Evolutionary conservation across 53 echinoderm and acorn worm genomes (phyloP).

Genomic region (Patiria pectinifera): DNA sequence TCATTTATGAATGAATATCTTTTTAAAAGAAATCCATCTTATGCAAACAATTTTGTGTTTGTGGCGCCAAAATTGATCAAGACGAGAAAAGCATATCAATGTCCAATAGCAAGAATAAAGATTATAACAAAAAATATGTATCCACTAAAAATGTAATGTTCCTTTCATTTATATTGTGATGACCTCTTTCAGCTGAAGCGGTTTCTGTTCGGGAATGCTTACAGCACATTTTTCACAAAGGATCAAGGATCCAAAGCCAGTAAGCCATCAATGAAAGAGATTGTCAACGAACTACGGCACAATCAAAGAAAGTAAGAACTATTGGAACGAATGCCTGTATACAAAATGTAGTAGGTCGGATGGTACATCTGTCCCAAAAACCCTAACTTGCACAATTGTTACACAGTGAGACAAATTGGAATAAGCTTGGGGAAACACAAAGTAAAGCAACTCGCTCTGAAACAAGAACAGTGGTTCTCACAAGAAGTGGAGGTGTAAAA

Average conservation of each 20-base stretch:
- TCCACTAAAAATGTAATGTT: too few relatives aligned
- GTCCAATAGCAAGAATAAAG: background rate
- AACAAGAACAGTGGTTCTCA: too few relatives aligned
- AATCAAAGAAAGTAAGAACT: background rate
- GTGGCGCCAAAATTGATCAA: background rate
- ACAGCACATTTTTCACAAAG: background rate
- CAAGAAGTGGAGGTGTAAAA: too few relatives aligned
- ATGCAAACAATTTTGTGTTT: background rate
- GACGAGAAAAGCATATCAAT: background rate
- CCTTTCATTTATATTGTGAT: background rate
- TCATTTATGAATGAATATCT: too few relatives aligned
- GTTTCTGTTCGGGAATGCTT: background rate
- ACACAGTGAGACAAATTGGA: too few relatives aligned
- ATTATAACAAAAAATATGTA: background rate
- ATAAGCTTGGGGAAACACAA: too few relatives aligned
- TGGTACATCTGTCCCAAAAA: too few relatives aligned
- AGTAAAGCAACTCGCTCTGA: too few relatives aligned
- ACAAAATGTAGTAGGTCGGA: background rate
- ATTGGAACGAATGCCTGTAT: background rate
- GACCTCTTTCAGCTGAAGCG: background rate
- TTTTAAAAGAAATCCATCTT: too few relatives aligned
- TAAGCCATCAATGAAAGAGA: background rate
- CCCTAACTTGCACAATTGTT: too few relatives aligned
- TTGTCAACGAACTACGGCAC: background rate
- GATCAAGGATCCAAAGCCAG: background rate